Evolutionary conservation across 2,113 vertebrate genomes (phyloP), one percentile per base, ranked within the genome.

Genomic region (Barbus barbus): DNA sequence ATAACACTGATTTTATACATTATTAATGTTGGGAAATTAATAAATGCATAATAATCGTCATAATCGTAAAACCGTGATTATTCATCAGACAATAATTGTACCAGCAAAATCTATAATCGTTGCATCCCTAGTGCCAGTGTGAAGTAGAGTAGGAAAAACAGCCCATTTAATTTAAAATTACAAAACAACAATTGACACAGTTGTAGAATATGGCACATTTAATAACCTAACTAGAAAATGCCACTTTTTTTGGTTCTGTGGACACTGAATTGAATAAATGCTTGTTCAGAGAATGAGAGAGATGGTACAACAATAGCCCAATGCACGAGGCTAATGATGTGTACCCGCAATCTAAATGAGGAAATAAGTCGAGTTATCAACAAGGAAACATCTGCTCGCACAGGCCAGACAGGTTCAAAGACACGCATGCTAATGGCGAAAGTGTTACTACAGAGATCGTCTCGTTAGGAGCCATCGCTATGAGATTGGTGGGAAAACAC

Each of bases 381-480:
- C 78, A 87, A 44, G 86, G 78, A 86, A 83, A 84, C 82, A 84
- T 87, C 88, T 89, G 82, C 38, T 80, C 28, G 31, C 38, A 26
- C 16, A 79, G 51, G 83, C 24, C 74, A 78, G 75, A 67, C 3
- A 1, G 48, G 77, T 65, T 75, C 58, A 80, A 48, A 63, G 53
- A 46, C 16, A 48, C 38, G 6, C 26, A 13, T 28, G 33, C 12
- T 63, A 28, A 31, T 78, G 56, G 33, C 26, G 36, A 46, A 53
- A 71, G 18, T 58, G 18, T 51, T 9, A 13, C 14, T 82, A 63
- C n/a, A 60, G 36, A 26, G 41, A 41, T 60, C 26, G 3, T 48
- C 20, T 85, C 22, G 36, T 36, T 24, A 3, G 28, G 28, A 81
- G 28, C 18, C 28, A 63, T 7, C 14, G 12, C 41, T 65, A 31